Evolutionary conservation across 2,113 vertebrate species (phyloP).

Genomic region (Oceanodroma tethys): DNA sequence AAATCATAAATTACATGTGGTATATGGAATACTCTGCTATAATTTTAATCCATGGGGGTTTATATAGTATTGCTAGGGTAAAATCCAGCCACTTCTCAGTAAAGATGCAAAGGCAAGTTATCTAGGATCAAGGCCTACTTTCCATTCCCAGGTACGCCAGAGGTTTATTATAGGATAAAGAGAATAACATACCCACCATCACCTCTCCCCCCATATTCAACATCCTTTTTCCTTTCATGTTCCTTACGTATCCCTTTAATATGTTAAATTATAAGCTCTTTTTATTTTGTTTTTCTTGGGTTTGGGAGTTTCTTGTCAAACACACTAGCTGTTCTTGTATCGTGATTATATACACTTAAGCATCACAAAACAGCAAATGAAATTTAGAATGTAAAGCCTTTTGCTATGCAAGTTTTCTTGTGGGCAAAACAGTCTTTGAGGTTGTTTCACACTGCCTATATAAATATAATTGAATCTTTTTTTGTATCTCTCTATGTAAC

Average conservation of each 20-base stretch:
- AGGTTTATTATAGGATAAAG: background rate
- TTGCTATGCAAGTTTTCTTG: background rate
- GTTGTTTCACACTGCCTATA: background rate
- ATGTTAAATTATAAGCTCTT: background rate
- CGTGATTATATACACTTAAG: background rate
- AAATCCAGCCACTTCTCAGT: background rate
- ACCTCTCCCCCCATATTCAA: background rate
- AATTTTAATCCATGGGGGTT: background rate
- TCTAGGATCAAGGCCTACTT: background rate
- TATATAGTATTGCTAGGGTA: background rate
- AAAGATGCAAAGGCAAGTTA: background rate
- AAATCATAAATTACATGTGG: background rate
- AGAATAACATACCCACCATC: background rate
- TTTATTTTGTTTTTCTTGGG: background rate
- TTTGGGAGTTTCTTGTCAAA: background rate
- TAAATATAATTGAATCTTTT: background rate
- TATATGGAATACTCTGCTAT: background rate
- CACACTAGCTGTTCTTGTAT: background rate
- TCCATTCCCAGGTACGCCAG: background rate
- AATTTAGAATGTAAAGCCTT: background rate
- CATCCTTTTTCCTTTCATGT: background rate
- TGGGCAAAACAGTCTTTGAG: background rate
- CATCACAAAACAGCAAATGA: background rate
- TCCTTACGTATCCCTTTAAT: background rate
- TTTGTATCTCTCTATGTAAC: background rate